Evolutionary conservation across 2,888 invertebrate species (phyloP), one percentile per base, ranked within the genome.

Genomic region (Agapostemon virescens): DNA sequence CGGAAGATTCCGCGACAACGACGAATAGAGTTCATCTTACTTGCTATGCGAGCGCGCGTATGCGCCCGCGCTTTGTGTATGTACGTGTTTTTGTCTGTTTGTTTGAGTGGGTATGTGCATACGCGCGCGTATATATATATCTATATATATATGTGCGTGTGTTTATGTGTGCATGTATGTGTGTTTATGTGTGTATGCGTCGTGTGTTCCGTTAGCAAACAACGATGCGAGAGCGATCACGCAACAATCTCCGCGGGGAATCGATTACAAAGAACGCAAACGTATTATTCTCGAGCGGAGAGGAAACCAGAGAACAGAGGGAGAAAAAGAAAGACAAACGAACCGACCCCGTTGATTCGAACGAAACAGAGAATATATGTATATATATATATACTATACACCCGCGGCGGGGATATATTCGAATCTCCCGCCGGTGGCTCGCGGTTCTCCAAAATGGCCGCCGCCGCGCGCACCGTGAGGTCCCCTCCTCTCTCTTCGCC

Each of bases 401-500:
- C n/a, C n/a, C n/a, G n/a, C n/a, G n/a, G 77, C 76, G 52, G 70
- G 86, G 80, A 86, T n/a, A n/a, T n/a, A n/a, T 88, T 89, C 81
- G 79, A 88, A 89, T 88, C 84, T 88, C 87, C 86, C 88, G 89
- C 89, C 63, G 36, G 80, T 72, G 72, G 72, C 82, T 84, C 83
- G 71, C 77, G 74, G 90, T 91, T 91, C 90, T 90, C 91, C 91
- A 91, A 91, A 90, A 91, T 91, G 91, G 91, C 90, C 88, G 88
- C 90, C 88, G 88, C 61, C 33, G 17, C 55, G 23, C 38, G 45
- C 83, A 74, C 64, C 40, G 67, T 69, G 38, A 40, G 74, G 74
- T 76, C 69, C 76, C 77, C n/a, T n/a, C n/a, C n/a, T n/a, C n/a
- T 70, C 82, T 71, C 66, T 75, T 83, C 63, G 33, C 79, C 42